Conservation (phyloP, 2,113 vertebrate species). For the Ophiodon elongatus region DNA sequence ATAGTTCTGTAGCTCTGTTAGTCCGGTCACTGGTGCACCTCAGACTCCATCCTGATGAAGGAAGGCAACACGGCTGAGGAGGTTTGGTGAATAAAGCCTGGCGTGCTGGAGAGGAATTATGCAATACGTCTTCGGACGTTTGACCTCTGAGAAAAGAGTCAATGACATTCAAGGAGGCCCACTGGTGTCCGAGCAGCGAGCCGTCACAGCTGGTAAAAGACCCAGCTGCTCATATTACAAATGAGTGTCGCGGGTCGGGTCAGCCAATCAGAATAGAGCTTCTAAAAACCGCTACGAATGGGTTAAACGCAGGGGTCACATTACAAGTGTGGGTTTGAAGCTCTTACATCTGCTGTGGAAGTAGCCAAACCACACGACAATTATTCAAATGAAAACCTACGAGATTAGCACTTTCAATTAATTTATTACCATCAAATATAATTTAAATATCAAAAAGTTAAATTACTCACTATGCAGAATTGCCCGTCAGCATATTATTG, state of each 20-base stretch:
- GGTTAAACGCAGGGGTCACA: no score
- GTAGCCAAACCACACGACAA: neutral
- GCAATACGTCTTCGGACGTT: neutral
- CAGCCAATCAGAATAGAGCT: neutral
- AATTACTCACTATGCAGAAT: neutral
- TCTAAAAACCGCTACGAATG: no score
- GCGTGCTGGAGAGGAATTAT: neutral
- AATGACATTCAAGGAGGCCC: neutral
- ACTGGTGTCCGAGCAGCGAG: neutral
- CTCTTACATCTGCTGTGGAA: neutral
- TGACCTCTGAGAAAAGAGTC: neutral
- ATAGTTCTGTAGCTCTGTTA: neutral
- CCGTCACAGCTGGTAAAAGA: neutral
- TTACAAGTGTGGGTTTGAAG: no score
- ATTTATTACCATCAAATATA: neutral
- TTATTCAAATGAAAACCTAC: neutral
- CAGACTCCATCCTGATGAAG: neutral
- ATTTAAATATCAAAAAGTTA: neutral
- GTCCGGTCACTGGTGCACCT: neutral
- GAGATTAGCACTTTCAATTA: neutral
- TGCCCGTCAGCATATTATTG: neutral
- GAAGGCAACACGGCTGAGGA: neutral
- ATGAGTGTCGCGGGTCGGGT: neutral
- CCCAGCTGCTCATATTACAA: conserved; percentile 6
- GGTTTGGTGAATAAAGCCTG: neutral